Evolutionary conservation across 2,797 vertebrate genomes (phyloP), one percentile per base, ranked within the genome.

Genomic region (Macroramphosus scolopax): DNA sequence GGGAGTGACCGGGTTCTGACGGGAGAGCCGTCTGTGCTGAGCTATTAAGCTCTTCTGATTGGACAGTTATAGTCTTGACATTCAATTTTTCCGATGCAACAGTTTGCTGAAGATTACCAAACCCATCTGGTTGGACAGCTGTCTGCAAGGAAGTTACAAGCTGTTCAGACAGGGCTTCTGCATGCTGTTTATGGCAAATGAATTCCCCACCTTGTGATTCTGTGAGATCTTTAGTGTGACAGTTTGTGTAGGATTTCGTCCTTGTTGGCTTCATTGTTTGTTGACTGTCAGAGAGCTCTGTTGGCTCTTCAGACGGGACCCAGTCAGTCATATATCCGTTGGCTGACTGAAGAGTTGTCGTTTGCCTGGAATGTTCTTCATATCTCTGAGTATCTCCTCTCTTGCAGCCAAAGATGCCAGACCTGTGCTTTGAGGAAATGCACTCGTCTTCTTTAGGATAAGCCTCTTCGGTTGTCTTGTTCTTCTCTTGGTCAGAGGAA

Each of bases 401-500:
- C 63, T 78, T 87, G 69, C 60, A 68, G 87, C 86, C 82, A 56
- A 2, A 51, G 60, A 83, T 86, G 0, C 58, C 68, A 0, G 80
- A 85, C 17, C 80, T 78, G 0, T 33, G 72, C 5, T 89, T 77
- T 48, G 91, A 89, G 47, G 91, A 77, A 54, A 91, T 79, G 48
- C 84, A 87, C 69, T 63, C 64, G 71, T 87, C 87, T 3, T 72
- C 77, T 71, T 87, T 82, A 0, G 82, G 88, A 41, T 80, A 85
- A 48, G 84, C 90, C 0, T 79, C 82, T 65, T 78, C 80, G 26
- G 49, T 73, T 57, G 75, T 71, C 65, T 61, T 70, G 75, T 37
- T 78, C 81, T 73, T 68, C 44, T 81, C 83, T 77, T 68, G 83
- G 64, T 82, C 80, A 59, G 81, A 70, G 58, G 79, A 76, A 50